Percentiles rank a stretch among this genome's conserved stretches.
phyloP scores from a whole-genome alignment of 2,888 invertebrate genomes.

The Aphidoletes aphidimyza region DNA sequence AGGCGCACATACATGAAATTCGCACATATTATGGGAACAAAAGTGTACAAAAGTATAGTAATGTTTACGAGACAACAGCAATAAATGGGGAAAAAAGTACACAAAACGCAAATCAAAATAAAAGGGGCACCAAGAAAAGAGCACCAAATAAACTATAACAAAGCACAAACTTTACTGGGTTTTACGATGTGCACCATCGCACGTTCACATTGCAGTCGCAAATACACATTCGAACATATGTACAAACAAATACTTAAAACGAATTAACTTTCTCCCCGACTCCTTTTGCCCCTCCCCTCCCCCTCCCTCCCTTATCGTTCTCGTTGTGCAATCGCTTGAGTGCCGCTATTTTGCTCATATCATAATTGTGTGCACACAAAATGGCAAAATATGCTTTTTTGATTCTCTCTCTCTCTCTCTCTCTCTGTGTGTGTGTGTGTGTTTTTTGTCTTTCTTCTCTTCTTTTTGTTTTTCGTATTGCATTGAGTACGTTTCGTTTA shows the following conservation, averaged over 20 bases:
- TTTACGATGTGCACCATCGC: conserved; percentile 42
- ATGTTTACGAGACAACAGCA: conserved; percentile 7
- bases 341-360: not conserved
- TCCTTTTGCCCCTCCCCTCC: not conserved
- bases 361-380: conserved; percentile 22
- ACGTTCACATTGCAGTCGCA: conserved; percentile 45
- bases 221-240: conserved; percentile 49
- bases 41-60: not conserved
- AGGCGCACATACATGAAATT: not conserved
- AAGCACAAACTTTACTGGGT: conserved; percentile 32
- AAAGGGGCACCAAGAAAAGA: not conserved
- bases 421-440: not conserved
- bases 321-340: not conserved
- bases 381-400: conserved; percentile 37
- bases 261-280: conserved; percentile 18
- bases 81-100: conserved; percentile 26
- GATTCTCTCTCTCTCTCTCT: not conserved
- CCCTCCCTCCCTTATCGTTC: not conserved
- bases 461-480: too few relatives aligned
- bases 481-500: conserved; percentile 6
- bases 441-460: not conserved
- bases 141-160: conserved; percentile 31
- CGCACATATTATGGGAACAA: not conserved
- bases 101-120: conserved; percentile 31
- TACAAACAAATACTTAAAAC: conserved; percentile 51